Base-by-base conservation (phyloP, 1,140 invertebrate genomes). In the Monochamus saltuarius region DNA sequence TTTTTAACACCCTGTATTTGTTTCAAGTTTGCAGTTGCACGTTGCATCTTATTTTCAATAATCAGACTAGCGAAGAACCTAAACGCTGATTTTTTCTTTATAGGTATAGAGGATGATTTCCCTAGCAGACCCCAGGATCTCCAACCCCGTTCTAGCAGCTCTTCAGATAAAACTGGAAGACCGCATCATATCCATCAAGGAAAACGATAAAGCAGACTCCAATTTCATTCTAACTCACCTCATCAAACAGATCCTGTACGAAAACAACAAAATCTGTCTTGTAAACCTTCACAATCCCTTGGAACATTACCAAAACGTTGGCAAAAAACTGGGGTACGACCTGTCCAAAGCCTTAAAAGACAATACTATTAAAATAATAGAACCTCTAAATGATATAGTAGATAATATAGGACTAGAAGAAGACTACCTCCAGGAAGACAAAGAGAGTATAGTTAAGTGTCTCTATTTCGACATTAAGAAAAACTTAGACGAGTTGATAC, bases 241-340 rank as follows among this genome's bases (percentile, higher is more conserved):
- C 83, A 67, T 83, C 68, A 58, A 82, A 83, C 71, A 83, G 77
- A 47, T 80, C 79, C 54, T 76, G 4, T 42, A 61, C 19, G 83
- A 82, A 66, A 80, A 76, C 70, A 76, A 75, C 65, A 78, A 80
- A 49, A 77, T 87, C 0, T 80, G 87, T 68, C 75, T 90, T 14
- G 78, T 89, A 55, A 82, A 84, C 51, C 81, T 87, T 62, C 88
- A 90, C 65, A 87, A 89, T 63, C 84, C 85, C 4, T 79, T 88
- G 47, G 78, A 81, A 19, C 88, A 90, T 70, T 90, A 89, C 67
- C 83, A 88, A 50, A 86, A 84, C 75, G 80, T 89, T 51, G 85
- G 87, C n/a, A 82, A 86, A 70, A 85, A 87, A 69, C 77, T 89
- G 66, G 87, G 87, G 22, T 88, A 88, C 66, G 87, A 89, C 73